Percentiles rank a stretch among this genome's conserved stretches.
phyloP scores from a whole-genome alignment of 2,113 vertebrate genomes.

The Isurus oxyrinchus region DNA sequence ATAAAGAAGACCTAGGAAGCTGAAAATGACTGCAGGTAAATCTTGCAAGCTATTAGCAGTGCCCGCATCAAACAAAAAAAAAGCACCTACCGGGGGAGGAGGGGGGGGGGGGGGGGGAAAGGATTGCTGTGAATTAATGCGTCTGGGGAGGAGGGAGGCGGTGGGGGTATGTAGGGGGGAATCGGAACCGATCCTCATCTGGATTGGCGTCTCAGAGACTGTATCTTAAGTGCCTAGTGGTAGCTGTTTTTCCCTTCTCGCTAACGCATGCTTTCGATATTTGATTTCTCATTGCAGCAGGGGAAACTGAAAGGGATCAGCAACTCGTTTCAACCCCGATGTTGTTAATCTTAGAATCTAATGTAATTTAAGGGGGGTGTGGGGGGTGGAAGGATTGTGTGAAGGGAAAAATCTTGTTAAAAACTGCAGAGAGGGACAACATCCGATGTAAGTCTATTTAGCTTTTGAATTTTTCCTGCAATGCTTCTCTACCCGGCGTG shows the following conservation, averaged over 20 bases:
- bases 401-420: neutral
- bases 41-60: slow-evolving; percentile 11
- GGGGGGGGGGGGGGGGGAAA: neutral
- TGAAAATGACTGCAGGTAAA: slow-evolving; percentile 32
- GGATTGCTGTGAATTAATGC: slow-evolving; percentile 12
- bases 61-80: slow-evolving; percentile 17
- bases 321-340: neutral
- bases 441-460: slow-evolving; percentile 1
- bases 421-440: neutral
- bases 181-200: neutral
- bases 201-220: neutral
- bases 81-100: neutral
- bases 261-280: slow-evolving; percentile 30
- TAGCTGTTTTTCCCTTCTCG: neutral
- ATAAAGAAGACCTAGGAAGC: slow-evolving; percentile 31
- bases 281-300: neutral
- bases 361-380: neutral
- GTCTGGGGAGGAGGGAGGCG: neutral
- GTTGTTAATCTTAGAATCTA: neutral
- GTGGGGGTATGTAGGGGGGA: neutral
- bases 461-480: neutral
- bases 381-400: neutral
- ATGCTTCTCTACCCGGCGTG: neutral
- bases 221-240: neutral
- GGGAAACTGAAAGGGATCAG: neutral